Conservation (phyloP, 2,888 invertebrate genomes). For the Hydrotaea diabolus region DNA sequence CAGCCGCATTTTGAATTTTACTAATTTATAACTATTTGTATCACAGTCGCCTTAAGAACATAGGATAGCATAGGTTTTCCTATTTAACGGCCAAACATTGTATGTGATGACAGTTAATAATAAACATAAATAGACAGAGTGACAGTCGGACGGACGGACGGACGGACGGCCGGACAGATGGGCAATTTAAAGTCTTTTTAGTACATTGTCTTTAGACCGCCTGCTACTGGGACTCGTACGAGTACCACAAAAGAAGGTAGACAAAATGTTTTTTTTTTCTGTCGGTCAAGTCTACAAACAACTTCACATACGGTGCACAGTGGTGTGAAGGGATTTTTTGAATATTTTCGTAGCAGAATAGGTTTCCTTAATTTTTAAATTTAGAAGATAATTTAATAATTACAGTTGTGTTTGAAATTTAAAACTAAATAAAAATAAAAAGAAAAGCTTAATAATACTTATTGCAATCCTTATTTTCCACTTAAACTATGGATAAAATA, state of each 20-base stretch:
- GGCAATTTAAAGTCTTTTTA: slow-evolving; percentile 31
- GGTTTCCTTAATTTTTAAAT: no score
- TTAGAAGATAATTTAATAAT: no score
- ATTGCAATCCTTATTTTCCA: no score
- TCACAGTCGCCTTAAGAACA: no score
- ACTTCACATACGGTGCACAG: background rate
- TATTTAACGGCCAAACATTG: slow-evolving; percentile 23
- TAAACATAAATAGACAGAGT: background rate
- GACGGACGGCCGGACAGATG: background rate
- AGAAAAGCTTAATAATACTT: no score
- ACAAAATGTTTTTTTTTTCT: slow-evolving; percentile 1
- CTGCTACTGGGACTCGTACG: slow-evolving; percentile 16
- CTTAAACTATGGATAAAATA: no score
- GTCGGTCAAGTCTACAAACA: background rate
- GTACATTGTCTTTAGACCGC: slow-evolving; percentile 30
- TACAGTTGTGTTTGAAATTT: no score
- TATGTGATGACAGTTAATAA: slow-evolving; percentile 36
- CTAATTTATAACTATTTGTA: no score
- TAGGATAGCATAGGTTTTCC: background rate
- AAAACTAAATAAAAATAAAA: no score
- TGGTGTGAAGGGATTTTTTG: background rate
- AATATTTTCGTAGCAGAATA: no score
- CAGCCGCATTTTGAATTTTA: no score
- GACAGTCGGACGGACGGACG: background rate
- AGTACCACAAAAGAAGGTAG: slow-evolving; percentile 20